Conservation (phyloP, 2,113 vertebrate species). For the Nyctereutes procyonoides region DNA sequence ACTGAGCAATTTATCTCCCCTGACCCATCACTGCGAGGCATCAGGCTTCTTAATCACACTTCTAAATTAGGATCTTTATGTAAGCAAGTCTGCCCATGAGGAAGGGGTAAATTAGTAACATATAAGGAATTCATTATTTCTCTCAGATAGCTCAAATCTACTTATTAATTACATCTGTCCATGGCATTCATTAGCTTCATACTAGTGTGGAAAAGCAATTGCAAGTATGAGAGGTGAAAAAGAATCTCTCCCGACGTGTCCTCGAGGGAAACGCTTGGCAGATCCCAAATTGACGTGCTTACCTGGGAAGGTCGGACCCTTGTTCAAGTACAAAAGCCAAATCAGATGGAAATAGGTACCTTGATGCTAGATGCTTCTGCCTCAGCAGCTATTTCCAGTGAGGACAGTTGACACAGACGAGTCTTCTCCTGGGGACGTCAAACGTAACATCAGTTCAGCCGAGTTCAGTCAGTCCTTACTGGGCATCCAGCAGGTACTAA, state of each 20-base stretch:
- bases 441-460: not conserved
- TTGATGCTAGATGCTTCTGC: not conserved
- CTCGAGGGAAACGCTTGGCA: accelerated
- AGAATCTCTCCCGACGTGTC: not conserved
- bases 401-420: not conserved
- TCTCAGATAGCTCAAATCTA: not conserved
- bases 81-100: not conserved
- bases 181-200: not conserved
- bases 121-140: not conserved
- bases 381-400: accelerated
- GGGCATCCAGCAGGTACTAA: not conserved
- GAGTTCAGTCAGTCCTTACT: not conserved
- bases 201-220: not conserved
- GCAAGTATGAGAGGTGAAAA: accelerated
- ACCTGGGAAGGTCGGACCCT: not conserved
- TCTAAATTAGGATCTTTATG: not conserved
- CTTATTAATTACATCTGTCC: not conserved
- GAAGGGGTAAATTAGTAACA: not conserved
- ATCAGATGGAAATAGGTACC: not conserved
- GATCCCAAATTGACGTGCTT: not conserved
- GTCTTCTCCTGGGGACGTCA: accelerated
- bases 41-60: not conserved
- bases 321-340: not conserved
- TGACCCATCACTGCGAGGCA: not conserved
- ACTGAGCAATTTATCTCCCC: not conserved